Base-by-base conservation (phyloP, 1,140 invertebrate genomes). In the Drosophila tropicalis region DNA sequence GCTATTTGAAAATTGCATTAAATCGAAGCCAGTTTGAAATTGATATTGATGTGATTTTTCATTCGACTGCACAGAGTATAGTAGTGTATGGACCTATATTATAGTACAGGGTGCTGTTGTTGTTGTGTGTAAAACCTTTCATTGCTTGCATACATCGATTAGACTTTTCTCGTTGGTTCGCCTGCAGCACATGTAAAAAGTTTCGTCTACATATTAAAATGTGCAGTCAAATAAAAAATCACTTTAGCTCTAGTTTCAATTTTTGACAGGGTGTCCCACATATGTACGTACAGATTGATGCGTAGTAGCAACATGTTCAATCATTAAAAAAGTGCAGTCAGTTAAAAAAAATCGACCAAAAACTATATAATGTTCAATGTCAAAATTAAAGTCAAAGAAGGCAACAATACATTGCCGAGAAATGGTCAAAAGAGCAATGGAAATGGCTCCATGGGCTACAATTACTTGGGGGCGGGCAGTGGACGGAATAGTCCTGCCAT, bases 361-460 rank as follows among this genome's bases (percentile, higher is more conserved):
- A 70, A 51, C 34, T 36, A 25, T 40, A 47, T 55, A 70, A 92
- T 92, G 92, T 92, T 92, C 64, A 92, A 86, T 86, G 82, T 92
- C 54, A 91, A 92, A 85, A 84, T 92, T 44, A 92, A 92, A 92
- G 90, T 92, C 54, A 92, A 92, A 61, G 91, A 92, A 67, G 91
- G 90, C 67, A 90, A 90, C 73, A 92, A 92, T 36, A 91, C 91
- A 10, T 68, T 92, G 72, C 91, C 91, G 6, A 84, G 90, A 5
- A 90, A 79, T 56, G 69, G 71, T 6, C 78, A 79, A 58, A 78
- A 73, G n/a, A 73, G 68, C 57, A 81, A 81, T 39, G 78, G 63
- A 9, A 76, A 54, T 47, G 44, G 44, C 17, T 17, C 44, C 17
- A 17, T 47, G 44, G 44, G 44, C 54, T 72, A 29, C 9, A 25